Evolutionary conservation across 2,113 vertebrate genomes (phyloP).

Genomic region (Irena cyanogastra): DNA sequence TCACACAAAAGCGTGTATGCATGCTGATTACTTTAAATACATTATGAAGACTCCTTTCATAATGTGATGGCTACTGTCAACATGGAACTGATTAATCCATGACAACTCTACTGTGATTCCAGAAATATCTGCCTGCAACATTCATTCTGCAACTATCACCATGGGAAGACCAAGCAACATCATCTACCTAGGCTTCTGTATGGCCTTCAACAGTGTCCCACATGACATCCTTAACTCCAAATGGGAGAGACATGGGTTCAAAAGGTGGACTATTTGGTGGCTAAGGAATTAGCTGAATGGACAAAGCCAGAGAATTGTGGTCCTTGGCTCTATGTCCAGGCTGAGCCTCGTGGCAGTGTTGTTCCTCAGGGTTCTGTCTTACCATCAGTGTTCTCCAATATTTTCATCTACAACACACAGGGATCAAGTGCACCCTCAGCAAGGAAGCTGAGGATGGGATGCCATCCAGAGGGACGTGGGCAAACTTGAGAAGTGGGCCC

Average conservation of each 20-base stretch:
- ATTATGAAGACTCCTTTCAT: neutral
- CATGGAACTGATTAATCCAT: neutral
- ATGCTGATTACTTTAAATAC: neutral
- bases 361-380: neutral
- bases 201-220: neutral
- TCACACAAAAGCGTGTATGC: neutral
- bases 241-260: neutral
- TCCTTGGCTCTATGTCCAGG: neutral
- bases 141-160: neutral
- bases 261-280: no score
- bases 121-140: neutral
- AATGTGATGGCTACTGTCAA: neutral
- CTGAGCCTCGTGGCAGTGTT: accelerated
- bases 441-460: neutral
- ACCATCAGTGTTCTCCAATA: neutral
- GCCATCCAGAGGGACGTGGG: neutral
- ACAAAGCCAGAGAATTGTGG: neutral
- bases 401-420: neutral
- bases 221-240: neutral
- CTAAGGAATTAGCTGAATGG: neutral
- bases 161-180: neutral
- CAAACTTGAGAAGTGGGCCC: neutral
- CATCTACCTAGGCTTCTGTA: neutral
- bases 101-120: neutral
- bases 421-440: neutral